These are phyloP conservation scores for Cynaeus angustus DNA, from an alignment of 2,888 invertebrate genomes.

Conservation along the genomic window DNA sequence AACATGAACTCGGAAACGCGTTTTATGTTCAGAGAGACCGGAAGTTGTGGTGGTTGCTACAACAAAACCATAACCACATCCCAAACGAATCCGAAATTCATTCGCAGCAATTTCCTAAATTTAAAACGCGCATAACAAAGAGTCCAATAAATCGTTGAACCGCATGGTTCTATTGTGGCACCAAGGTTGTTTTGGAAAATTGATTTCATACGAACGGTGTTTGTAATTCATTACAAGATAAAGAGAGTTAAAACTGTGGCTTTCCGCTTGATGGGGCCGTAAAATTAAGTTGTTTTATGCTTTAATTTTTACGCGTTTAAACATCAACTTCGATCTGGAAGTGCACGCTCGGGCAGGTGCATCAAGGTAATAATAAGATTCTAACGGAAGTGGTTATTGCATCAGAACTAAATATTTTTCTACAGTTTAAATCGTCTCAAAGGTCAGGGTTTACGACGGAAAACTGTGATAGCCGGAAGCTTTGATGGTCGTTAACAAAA, in stretches of 20 bases:
- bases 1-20: not conserved
- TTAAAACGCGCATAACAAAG: not conserved
- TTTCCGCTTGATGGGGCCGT: too few species aligned
- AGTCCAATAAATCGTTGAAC: too few species aligned
- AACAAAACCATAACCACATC: conserved; percentile 7
- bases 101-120: not conserved
- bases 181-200: too few species aligned
- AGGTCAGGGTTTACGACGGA: too few species aligned
- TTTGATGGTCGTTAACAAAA: conserved; percentile 16
- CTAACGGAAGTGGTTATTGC: too few species aligned
- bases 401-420: not conserved
- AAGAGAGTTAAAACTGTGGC: too few species aligned
- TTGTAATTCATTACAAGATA: too few species aligned
- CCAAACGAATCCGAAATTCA: conserved; percentile 1
- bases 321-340: not conserved
- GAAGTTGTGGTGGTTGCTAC: conserved; percentile 9
- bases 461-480: conserved; percentile 8
- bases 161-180: too few species aligned
- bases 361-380: not conserved
- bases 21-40: not conserved
- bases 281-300: too few species aligned
- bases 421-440: not conserved
- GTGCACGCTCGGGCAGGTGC: not conserved
- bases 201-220: too few species aligned
- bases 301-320: too few species aligned